These are phyloP conservation scores for Agonopterix alstromeriana DNA, from an alignment of 2,888 invertebrate genomes.

Conservation along the genomic window DNA sequence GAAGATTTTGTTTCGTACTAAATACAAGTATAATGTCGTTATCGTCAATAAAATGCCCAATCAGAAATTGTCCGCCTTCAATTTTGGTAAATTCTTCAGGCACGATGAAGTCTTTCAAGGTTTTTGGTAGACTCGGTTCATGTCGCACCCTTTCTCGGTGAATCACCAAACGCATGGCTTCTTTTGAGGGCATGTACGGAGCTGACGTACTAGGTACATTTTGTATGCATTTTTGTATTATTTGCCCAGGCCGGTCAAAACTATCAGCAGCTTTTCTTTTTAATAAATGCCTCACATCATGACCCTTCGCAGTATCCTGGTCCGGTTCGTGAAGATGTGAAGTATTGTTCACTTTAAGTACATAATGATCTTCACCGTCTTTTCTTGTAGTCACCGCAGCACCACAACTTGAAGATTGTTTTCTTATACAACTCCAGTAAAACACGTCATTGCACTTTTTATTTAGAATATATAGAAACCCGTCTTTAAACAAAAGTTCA, in stretches of 20 bases:
- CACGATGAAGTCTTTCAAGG: constrained; percentile 3
- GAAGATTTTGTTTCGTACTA: constrained; percentile 1
- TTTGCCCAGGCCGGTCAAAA: constrained; percentile 2
- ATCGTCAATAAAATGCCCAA: too few species aligned
- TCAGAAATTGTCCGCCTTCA: too few species aligned
- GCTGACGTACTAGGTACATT: constrained; percentile 1
- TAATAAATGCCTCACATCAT: not conserved
- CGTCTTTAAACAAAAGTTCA: not conserved
- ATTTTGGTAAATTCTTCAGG: too few species aligned
- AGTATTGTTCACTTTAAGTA: constrained; percentile 1
- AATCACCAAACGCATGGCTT: constrained; percentile 1
- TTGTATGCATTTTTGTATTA: constrained; percentile 2
- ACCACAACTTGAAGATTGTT: constrained; percentile 1
- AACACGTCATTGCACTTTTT: not conserved
- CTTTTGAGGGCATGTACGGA: constrained; percentile 3
- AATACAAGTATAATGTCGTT: too few species aligned
- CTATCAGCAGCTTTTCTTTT: constrained; percentile 2
- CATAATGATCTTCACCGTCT: constrained; percentile 1
- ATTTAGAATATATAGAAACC: not conserved
- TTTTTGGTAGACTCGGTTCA: constrained; percentile 3
- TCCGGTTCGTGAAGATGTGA: constrained; percentile 3
- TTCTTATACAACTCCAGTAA: constrained; percentile 2
- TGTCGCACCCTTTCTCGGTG: constrained; percentile 1
- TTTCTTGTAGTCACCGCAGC: constrained; percentile 1
- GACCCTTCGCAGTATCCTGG: not conserved